Percentiles rank a stretch among this genome's conserved stretches.
Evolutionary conservation across 2,797 vertebrate genomes (phyloP).

Genomic region (Nannoperca obscura): DNA sequence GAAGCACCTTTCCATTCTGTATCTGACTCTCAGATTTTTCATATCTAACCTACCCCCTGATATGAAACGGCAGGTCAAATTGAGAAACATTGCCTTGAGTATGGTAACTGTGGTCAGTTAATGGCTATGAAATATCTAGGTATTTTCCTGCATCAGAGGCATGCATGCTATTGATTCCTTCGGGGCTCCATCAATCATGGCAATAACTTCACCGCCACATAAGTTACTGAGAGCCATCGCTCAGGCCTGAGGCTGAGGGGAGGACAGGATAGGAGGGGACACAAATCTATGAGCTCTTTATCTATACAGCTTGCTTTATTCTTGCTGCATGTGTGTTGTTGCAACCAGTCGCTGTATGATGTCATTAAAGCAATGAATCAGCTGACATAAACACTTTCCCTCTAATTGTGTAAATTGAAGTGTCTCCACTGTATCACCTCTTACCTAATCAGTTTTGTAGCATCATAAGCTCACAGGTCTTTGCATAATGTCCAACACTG

Average conservation of each 20-base stretch:
- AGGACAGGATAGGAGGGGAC: conserved; percentile 39
- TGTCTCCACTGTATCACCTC: conserved; percentile 33
- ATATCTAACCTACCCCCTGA: conserved; percentile 61
- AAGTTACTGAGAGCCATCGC: conserved; percentile 76
- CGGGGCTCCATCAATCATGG: conserved; percentile 76
- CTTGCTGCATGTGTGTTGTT: background rate
- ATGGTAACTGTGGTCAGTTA: conserved; percentile 76
- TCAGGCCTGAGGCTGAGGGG: conserved; percentile 54
- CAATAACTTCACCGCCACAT: conserved; percentile 73
- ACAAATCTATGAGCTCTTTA: conserved; percentile 58
- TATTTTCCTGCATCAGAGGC: conserved; percentile 57
- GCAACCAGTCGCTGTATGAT: conserved; percentile 22
- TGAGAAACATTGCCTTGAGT: conserved; percentile 74
- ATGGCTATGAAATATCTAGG: conserved; percentile 82
- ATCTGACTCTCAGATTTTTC: conserved; percentile 62
- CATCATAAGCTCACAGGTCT: background rate
- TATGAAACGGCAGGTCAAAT: conserved; percentile 74
- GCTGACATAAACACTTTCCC: conserved; percentile 24
- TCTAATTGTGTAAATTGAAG: conserved; percentile 37
- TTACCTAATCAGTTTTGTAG: conserved; percentile 18
- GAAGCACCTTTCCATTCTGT: conserved; percentile 29
- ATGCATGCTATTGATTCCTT: conserved; percentile 80
- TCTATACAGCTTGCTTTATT: conserved; percentile 47
- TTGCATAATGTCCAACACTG: background rate
- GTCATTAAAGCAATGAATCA: conserved; percentile 36